Evolutionary conservation across 23 tunicate species (phyloP).

Genomic region (Aplidium turbinatum): DNA sequence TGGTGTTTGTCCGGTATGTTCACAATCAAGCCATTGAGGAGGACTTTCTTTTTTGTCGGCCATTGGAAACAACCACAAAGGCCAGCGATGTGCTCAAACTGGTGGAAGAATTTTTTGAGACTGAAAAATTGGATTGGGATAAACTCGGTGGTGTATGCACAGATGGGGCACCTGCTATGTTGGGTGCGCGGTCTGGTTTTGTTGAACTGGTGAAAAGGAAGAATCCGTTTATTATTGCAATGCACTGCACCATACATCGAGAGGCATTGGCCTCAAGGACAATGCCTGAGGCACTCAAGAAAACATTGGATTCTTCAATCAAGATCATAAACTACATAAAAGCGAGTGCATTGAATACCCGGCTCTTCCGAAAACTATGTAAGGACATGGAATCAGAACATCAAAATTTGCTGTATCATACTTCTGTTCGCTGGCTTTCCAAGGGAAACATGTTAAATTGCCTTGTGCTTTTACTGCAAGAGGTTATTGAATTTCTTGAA

Average conservation of each 20-base stretch:
- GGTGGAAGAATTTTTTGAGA: neutral
- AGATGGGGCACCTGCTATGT: slow-evolving; percentile 36
- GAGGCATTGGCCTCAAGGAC: slow-evolving; percentile 50
- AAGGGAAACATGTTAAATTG: slow-evolving; percentile 16
- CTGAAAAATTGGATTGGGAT: slow-evolving; percentile 9
- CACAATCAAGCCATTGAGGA: slow-evolving; percentile 10
- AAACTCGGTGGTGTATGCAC: slow-evolving; percentile 18
- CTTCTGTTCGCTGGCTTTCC: slow-evolving; percentile 57
- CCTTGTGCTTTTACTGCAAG: slow-evolving; percentile 34
- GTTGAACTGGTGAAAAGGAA: slow-evolving; percentile 38
- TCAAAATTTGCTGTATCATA: too few relatives aligned
- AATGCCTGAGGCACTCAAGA: slow-evolving; percentile 48
- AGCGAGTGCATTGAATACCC: slow-evolving; percentile 55
- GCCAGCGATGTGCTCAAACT: slow-evolving; percentile 9
- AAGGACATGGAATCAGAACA: slow-evolving; percentile 46
- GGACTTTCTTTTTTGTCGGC: slow-evolving; percentile 11
- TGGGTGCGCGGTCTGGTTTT: slow-evolving; percentile 49
- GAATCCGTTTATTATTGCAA: slow-evolving; percentile 10
- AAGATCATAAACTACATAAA: slow-evolving; percentile 28
- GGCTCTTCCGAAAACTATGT: slow-evolving; percentile 43
- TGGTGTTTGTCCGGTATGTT: slow-evolving; percentile 10
- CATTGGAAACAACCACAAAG: slow-evolving; percentile 25
- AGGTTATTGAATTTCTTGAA: slow-evolving; percentile 39
- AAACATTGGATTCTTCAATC: slow-evolving; percentile 48
- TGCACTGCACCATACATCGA: slow-evolving; percentile 34